Conservation (phyloP, 2,888 invertebrate species). For the Drosophila falleni region DNA sequence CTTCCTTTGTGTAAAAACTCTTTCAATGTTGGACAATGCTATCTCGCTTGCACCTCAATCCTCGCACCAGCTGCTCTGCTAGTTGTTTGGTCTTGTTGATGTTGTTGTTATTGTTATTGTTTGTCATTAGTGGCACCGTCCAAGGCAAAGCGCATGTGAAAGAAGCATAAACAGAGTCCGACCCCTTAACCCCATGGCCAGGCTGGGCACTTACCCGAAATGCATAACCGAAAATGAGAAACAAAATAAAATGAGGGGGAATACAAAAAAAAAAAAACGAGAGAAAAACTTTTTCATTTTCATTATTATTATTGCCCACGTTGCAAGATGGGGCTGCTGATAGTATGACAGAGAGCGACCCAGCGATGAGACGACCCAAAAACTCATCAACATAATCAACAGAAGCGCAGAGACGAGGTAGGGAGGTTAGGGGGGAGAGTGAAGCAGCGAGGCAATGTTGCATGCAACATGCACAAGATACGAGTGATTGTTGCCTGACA, state of each 20-base stretch:
- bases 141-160: constrained; percentile 58
- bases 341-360: constrained; percentile 41
- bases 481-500: constrained; percentile 68
- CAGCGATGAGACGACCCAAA: constrained; percentile 49
- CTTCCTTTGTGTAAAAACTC: not conserved
- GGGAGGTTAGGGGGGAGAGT: constrained; percentile 1
- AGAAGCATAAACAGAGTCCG: constrained; percentile 63
- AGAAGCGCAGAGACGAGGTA: constrained; percentile 6
- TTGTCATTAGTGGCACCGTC: constrained; percentile 40
- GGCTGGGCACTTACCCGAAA: constrained; percentile 50
- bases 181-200: constrained; percentile 56
- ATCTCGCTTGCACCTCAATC: constrained; percentile 18
- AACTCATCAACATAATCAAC: constrained; percentile 79
- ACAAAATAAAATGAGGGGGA: constrained; percentile 3
- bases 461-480: constrained; percentile 76
- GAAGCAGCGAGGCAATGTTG: constrained; percentile 55
- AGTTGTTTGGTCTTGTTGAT: constrained; percentile 6
- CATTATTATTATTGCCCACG: constrained; percentile 78
- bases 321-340: constrained; percentile 70
- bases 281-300: constrained; percentile 69
- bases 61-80: constrained; percentile 40
- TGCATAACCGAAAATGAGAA: constrained; percentile 45
- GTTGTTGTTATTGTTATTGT: constrained; percentile 29
- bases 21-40: constrained; percentile 9
- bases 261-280: constrained; percentile 6